Evolutionary conservation across 2,113 vertebrate genomes (phyloP).

Genomic region (Talpa occidentalis): DNA sequence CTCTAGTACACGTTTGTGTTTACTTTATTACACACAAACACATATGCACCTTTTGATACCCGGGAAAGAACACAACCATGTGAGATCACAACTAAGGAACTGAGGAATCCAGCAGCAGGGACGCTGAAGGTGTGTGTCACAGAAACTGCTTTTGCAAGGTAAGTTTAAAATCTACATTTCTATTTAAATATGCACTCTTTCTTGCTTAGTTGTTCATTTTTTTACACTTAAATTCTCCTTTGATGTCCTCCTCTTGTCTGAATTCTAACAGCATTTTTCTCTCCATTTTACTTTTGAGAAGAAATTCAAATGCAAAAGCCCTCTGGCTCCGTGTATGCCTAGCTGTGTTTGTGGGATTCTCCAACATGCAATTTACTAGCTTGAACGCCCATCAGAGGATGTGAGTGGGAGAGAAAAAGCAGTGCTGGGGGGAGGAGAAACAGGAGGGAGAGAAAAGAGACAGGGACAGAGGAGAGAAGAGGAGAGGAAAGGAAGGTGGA

Average conservation of each 20-base stretch:
- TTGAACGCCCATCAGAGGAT: constrained; percentile 76
- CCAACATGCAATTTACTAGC: constrained; percentile 75
- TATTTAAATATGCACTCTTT: constrained; percentile 46
- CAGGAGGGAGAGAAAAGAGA: constrained; percentile 24
- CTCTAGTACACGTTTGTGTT: constrained; percentile 34
- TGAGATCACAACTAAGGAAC: constrained; percentile 79
- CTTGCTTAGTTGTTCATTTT: not conserved
- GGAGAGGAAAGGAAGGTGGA: not conserved
- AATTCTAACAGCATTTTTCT: constrained; percentile 56
- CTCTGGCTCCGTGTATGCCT: constrained; percentile 58
- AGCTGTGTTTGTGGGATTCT: constrained; percentile 69
- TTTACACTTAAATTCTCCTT: constrained; percentile 23
- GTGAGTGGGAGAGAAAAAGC: constrained; percentile 71
- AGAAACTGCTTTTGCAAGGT: constrained; percentile 83
- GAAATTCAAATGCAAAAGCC: constrained; percentile 71
- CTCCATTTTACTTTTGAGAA: constrained; percentile 72
- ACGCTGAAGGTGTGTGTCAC: constrained; percentile 74
- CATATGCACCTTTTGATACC: constrained; percentile 56
- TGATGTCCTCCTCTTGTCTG: constrained; percentile 34
- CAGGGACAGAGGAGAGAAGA: not conserved
- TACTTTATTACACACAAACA: constrained; percentile 39
- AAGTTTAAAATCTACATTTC: constrained; percentile 81
- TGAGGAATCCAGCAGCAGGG: constrained; percentile 79
- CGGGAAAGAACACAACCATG: constrained; percentile 80
- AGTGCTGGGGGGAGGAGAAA: constrained; percentile 12